Evolutionary conservation across 2,797 vertebrate species (phyloP), one percentile per base, ranked within the genome.

Genomic region (Notolepis coatsorum): DNA sequence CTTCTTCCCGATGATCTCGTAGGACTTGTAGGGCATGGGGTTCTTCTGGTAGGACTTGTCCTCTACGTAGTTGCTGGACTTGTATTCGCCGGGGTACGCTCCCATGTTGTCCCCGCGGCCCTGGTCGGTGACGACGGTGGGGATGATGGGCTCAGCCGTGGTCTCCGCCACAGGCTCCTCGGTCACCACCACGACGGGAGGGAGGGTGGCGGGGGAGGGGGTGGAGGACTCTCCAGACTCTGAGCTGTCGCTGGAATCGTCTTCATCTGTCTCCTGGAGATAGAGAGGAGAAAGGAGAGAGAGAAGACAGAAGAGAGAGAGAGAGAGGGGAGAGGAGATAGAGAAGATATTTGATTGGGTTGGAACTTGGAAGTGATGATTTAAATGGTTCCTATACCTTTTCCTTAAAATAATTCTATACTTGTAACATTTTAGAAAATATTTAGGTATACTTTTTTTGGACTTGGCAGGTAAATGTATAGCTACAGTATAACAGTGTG

Each of bases 51-150:
- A 86, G 60, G 87, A 77, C 21, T 93, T 92, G 46, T 88, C 86
- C 48, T 93, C 89, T 18, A 71, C 56, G 5, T 91, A 92, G 41
- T 88, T 8, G 2, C 82, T 80, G 46, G 70, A 72, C 74, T 93
- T 94, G 81, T 93, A 91, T 46, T 92, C 89, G 0, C 80, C 70
- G 31, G 88, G 87, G 79, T 86, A 87, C 13, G 78, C 68, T 47
- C 75, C 88, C 50, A 92, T 2, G 78, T 33, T 93, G 89, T 94
- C 93, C 0, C 93, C 92, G 0, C 92, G 89, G 21, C 74, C 89
- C 0, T 64, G 21, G 4, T 90, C 79, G 0, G 76, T 87, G 61
- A 89, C 57, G 0, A 85, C 51, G 30, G 84, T 81, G 0, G 74
- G 78, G 4, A 67, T 1, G 5, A 92, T 85, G 62, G 87, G 54